Evolutionary conservation across 2,888 invertebrate species (phyloP).

Genomic region (Sphaeridia pumilis): DNA sequence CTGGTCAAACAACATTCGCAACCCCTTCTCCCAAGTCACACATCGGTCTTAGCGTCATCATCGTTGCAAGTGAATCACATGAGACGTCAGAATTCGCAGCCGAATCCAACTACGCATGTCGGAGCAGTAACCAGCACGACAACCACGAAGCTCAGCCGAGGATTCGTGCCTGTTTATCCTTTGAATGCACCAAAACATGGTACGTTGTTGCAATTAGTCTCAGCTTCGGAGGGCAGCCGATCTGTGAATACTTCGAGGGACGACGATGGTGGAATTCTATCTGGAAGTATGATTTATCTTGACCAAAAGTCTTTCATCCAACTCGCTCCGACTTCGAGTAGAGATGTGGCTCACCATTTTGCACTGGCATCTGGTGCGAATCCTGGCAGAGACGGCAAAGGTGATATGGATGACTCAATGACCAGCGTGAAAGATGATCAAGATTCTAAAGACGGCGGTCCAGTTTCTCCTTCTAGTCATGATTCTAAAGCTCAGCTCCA

Average conservation of each 20-base stretch:
- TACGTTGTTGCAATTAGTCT: constrained; percentile 12
- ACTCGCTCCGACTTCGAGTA: constrained; percentile 23
- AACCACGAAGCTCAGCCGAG: neutral
- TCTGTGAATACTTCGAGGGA: neutral
- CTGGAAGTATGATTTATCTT: constrained; percentile 11
- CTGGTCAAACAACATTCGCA: constrained; percentile 35
- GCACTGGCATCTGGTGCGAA: constrained; percentile 3
- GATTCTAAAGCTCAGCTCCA: neutral
- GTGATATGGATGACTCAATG: neutral
- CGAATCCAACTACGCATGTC: constrained; percentile 11
- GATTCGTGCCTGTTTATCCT: constrained; percentile 11
- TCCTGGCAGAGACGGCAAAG: neutral
- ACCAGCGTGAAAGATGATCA: neutral
- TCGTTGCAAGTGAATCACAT: constrained; percentile 8
- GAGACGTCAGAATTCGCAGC: constrained; percentile 33
- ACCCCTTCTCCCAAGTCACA: constrained; percentile 28
- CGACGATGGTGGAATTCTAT: constrained; percentile 11
- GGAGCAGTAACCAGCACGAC: neutral
- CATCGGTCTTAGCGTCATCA: constrained; percentile 2
- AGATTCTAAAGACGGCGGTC: neutral
- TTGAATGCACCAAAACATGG: constrained; percentile 10
- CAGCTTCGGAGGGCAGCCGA: constrained; percentile 3
- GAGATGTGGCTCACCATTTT: constrained; percentile 10
- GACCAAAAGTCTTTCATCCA: constrained; percentile 23
- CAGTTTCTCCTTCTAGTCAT: neutral